phyloP scores from a whole-genome alignment of 2,113 vertebrate species.

The Gorsachius goisagi region DNA sequence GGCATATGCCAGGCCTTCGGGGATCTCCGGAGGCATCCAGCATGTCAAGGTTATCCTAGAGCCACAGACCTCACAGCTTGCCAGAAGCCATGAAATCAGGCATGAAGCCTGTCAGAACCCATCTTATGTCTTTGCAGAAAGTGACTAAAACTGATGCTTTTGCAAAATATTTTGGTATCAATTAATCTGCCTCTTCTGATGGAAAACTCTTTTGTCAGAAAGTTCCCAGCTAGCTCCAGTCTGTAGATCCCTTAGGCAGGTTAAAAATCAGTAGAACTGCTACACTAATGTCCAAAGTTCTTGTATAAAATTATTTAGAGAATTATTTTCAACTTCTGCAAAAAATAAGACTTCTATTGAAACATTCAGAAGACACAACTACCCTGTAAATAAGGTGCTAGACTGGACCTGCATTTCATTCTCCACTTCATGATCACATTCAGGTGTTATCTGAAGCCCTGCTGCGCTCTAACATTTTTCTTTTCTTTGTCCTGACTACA shows the following conservation, averaged over 20 bases:
- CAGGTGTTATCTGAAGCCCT: not conserved
- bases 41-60: not conserved
- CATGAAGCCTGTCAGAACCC: conserved; percentile 45
- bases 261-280: not conserved
- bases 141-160: not conserved
- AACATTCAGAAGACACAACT: not conserved
- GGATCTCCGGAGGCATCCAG: not conserved
- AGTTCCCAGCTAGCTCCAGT: not conserved
- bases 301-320: not conserved
- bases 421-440: not conserved
- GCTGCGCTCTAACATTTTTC: not conserved
- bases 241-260: not conserved
- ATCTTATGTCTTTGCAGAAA: not conserved
- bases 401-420: not conserved
- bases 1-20: not conserved
- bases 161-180: conserved; percentile 31
- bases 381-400: not conserved
- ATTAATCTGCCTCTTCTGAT: conserved; percentile 10
- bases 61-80: not conserved
- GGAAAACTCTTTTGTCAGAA: conserved; percentile 42
- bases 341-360: not conserved
- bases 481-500: not conserved
- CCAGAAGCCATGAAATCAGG: conserved; percentile 20
- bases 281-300: not conserved
- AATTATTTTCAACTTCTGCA: not conserved